These are phyloP conservation scores for Tanypteryx hageni DNA, from an alignment of 2,888 invertebrate genomes.

Conservation along the genomic window DNA sequence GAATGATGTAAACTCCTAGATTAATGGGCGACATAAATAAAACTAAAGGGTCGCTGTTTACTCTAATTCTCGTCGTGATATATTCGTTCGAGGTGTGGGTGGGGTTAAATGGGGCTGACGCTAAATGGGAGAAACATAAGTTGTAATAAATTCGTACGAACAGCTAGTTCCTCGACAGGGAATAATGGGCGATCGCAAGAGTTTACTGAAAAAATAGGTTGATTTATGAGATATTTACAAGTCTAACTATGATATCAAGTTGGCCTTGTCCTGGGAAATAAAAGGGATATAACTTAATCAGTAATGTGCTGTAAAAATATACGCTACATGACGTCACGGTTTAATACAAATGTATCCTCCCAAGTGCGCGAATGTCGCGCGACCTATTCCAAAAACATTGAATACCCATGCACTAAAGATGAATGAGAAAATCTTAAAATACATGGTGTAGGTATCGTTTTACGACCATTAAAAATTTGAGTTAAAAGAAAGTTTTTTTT, in stretches of 20 bases:
- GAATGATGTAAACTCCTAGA: constrained; percentile 3
- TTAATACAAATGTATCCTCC: no score
- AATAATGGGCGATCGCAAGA: neutral
- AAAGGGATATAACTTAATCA: neutral
- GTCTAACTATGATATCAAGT: constrained; percentile 4
- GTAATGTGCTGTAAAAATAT: no score
- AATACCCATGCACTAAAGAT: no score
- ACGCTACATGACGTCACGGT: no score
- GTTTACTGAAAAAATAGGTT: neutral
- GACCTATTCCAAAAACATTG: no score
- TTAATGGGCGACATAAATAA: neutral
- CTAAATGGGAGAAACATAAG: constrained; percentile 32
- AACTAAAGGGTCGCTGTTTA: constrained; percentile 6
- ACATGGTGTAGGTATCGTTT: no score
- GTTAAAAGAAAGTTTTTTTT: no score
- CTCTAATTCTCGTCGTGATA: constrained; percentile 13
- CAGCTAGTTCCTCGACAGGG: neutral
- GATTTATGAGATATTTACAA: neutral
- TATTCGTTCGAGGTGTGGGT: neutral
- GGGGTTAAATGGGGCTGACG: neutral
- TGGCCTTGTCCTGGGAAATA: neutral
- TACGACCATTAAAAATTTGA: no score
- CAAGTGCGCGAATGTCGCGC: no score
- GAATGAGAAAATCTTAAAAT: no score
- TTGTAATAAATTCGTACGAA: constrained; percentile 18